phyloP scores from a whole-genome alignment of 1,140 invertebrate species.

The Zaprionus africanus region DNA sequence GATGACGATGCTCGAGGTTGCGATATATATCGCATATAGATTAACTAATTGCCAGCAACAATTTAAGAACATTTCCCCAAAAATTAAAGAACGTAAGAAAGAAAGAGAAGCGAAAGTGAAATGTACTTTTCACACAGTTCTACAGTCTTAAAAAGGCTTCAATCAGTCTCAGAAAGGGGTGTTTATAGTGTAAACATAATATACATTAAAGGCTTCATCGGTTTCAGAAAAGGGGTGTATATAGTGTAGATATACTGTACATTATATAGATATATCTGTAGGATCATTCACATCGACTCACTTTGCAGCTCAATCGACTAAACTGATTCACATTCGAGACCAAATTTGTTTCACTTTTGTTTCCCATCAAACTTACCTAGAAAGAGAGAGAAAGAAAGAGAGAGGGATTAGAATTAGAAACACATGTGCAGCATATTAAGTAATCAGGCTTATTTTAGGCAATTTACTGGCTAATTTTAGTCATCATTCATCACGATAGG shows the following conservation, averaged over 20 bases:
- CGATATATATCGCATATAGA: not conserved
- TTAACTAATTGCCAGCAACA: not conserved
- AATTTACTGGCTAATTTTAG: slow-evolving; percentile 5
- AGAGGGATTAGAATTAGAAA: slow-evolving; percentile 14
- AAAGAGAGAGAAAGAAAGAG: slow-evolving; percentile 37
- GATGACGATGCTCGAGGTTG: not conserved
- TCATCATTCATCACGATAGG: not conserved
- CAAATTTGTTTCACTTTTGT: not conserved
- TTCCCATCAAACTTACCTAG: slow-evolving; percentile 52
- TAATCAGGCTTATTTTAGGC: not conserved
- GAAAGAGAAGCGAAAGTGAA: too few relatives aligned
- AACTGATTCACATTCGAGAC: not conserved
- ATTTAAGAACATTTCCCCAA: too few relatives aligned
- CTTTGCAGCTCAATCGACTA: not conserved
- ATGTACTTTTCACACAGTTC: too few relatives aligned
- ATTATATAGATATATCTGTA: too few relatives aligned
- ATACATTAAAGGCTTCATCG: too few relatives aligned
- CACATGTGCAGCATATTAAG: slow-evolving; percentile 1
- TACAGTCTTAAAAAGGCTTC: too few relatives aligned
- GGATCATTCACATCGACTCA: not conserved
- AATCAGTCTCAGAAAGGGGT: too few relatives aligned
- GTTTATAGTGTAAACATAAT: too few relatives aligned
- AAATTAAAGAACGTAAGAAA: too few relatives aligned
- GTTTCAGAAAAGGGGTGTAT: too few relatives aligned
- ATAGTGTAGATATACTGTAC: not conserved